Evolutionary conservation across 2,113 vertebrate species (phyloP).

Genomic region (Clarias magur): DNA sequence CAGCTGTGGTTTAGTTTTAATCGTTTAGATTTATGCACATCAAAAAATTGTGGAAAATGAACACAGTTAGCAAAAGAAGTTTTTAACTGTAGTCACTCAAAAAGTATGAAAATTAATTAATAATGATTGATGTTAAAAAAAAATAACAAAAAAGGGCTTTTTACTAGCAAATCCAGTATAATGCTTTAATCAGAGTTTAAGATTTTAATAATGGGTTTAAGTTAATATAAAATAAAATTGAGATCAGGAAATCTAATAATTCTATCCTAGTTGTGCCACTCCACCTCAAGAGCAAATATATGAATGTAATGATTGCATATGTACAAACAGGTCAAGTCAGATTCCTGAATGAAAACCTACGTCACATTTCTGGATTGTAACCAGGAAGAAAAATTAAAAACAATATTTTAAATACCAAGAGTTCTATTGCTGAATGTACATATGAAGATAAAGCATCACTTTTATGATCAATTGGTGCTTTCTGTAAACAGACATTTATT

Average conservation of each 20-base stretch:
- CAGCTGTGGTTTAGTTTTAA: not conserved
- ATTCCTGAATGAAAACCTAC: slow-evolving; percentile 12
- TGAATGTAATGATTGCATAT: not conserved
- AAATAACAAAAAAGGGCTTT: not conserved
- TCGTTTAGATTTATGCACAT: not conserved
- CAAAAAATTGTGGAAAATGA: not conserved
- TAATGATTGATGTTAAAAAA: not conserved
- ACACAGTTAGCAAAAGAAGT: not conserved
- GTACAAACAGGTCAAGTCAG: not conserved
- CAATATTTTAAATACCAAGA: not conserved
- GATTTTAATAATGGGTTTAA: not conserved
- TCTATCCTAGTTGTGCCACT: not conserved
- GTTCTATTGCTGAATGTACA: not conserved
- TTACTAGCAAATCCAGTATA: not conserved
- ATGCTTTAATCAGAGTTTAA: not conserved
- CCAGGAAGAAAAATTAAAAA: not conserved
- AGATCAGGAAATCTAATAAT: not conserved
- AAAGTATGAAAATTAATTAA: not conserved
- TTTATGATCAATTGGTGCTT: not conserved
- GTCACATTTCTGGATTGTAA: not conserved
- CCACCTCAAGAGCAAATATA: not conserved
- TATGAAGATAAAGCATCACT: not conserved
- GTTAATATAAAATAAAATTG: not conserved
- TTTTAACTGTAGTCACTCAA: not conserved
- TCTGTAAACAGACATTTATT: not conserved